Conservation (phyloP, 2,113 vertebrate species). For the Phylloscopus trochilus region DNA sequence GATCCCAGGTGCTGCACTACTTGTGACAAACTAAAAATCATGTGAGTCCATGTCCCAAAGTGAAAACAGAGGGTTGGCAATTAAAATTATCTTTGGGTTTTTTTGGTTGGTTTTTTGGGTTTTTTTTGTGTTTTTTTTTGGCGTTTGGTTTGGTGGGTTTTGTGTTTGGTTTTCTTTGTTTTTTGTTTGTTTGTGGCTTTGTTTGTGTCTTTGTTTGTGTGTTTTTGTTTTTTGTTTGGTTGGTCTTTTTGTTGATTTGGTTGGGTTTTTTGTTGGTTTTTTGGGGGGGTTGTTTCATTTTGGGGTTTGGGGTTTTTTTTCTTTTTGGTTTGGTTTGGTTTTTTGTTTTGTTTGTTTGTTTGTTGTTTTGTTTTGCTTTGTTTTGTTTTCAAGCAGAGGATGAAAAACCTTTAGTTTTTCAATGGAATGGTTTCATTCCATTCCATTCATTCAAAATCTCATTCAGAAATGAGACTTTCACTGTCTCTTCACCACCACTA, state of each 20-base stretch:
- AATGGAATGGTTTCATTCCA: too few species aligned
- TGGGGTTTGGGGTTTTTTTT: not conserved
- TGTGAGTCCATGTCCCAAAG: rapidly evolving
- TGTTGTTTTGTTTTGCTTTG: not conserved
- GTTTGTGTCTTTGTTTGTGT: too few species aligned
- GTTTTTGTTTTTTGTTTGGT: too few species aligned
- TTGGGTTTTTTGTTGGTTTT: too few species aligned
- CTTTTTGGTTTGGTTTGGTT: not conserved
- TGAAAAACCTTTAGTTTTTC: not conserved
- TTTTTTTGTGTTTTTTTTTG: too few species aligned
- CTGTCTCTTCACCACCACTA: not conserved
- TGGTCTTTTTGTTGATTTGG: not conserved
- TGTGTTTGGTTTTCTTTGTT: not conserved
- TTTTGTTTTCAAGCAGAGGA: not conserved
- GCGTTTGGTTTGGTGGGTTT: too few species aligned
- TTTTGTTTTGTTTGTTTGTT: too few species aligned
- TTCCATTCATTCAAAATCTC: not conserved
- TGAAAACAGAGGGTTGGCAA: not conserved
- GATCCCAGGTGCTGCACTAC: not conserved
- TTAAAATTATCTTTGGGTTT: not conserved
- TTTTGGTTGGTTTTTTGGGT: too few species aligned
- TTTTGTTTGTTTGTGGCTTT: too few species aligned
- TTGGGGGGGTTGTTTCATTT: too few species aligned
- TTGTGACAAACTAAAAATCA: rapidly evolving
- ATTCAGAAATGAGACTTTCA: not conserved